Evolutionary conservation across 2,113 vertebrate species (phyloP), one percentile per base, ranked within the genome.

Genomic region (Leptocoma aspasia): DNA sequence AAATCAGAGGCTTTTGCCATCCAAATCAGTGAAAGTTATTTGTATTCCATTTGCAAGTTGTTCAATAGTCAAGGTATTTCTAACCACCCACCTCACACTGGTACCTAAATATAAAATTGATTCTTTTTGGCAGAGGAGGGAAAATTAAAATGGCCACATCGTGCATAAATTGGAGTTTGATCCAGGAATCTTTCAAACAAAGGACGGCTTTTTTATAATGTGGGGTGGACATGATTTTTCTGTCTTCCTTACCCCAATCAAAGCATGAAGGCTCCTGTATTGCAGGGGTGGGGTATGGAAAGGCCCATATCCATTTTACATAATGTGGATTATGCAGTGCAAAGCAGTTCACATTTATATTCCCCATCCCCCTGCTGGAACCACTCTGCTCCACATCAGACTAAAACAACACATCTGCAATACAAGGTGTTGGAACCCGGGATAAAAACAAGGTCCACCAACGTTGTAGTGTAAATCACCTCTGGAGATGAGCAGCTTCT

Each of bases 1-100:
- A 65, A 90, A 28, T 59, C 47, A 70, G 39, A 92, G 30, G 14
- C 4, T 44, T 90, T 81, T 93, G 26, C 41, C 11, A 70, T 24
- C 22, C 28, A 66, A 73, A 75, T 68, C 53, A 75, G 57, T 50
- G 26, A 39, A 86, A 54, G 22, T 60, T 31, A 56, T 33, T 91
- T 92, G 28, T 31, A 41, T 82, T 82, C 65, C 5, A 30, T 73
- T 63, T 88, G 13, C 47, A 83, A 78, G 30, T 27, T 83, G 56
- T 53, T 81, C 47, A 41, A 27, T 28, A 73, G 21, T 33, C 37
- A 59, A 26, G 10, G 14, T 83, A 22, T 69, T 82, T 80, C n/a
- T 82, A 63, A 80, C 9, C 47, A 73, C 10, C 1, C 22, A 50
- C 8, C 18, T 90, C 0, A 0, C 21, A 52, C 35, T 37, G 15